Evolutionary conservation across 2,888 invertebrate genomes (phyloP).

Genomic region (Matsumyia berberina): DNA sequence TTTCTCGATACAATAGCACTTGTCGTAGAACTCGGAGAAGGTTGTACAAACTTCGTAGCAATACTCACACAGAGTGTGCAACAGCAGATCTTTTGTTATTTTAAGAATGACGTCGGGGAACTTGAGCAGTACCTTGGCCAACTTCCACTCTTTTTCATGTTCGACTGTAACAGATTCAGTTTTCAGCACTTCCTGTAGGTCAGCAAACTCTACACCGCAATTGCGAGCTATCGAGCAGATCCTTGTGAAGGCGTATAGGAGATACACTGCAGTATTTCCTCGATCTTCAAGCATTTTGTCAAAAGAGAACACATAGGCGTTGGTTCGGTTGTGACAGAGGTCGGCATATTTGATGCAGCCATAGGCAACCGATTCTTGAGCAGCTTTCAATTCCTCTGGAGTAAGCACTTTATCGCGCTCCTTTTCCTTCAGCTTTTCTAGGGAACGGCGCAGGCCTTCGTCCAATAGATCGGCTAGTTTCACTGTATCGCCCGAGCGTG

Average conservation of each 20-base stretch:
- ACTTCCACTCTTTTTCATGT: constrained; percentile 97
- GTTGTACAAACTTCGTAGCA: constrained; percentile 96
- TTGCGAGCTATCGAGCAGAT: constrained; percentile 95
- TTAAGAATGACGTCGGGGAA: constrained; percentile 94
- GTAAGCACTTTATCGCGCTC: constrained; percentile 93
- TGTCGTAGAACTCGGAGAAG: constrained; percentile 98
- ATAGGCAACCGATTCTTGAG: constrained; percentile 97
- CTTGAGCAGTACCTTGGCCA: constrained; percentile 93
- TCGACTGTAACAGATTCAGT: constrained; percentile 88
- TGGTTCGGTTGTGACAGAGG: constrained; percentile 95
- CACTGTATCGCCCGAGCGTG: constrained; percentile 98
- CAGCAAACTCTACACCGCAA: constrained; percentile 85
- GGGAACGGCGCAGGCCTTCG: constrained; percentile 93
- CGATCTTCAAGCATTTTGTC: constrained; percentile 99
- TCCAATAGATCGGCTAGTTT: constrained; percentile 94
- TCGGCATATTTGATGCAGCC: constrained; percentile 99
- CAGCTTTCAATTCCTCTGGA: constrained; percentile 91
- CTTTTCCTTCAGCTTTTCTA: constrained; percentile 94
- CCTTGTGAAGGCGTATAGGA: constrained; percentile 96
- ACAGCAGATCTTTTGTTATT: constrained; percentile 91
- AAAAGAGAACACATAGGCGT: constrained; percentile 99
- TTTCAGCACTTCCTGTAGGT: constrained; percentile 87
- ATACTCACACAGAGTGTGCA: constrained; percentile 97
- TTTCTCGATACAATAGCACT: constrained; percentile 98
- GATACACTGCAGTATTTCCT: constrained; percentile 99